A percentile compares a stretch with the other conserved stretches of the same genome.
Evolutionary conservation across 2,113 vertebrate genomes (phyloP).

Genomic region (Tringa solitaria): DNA sequence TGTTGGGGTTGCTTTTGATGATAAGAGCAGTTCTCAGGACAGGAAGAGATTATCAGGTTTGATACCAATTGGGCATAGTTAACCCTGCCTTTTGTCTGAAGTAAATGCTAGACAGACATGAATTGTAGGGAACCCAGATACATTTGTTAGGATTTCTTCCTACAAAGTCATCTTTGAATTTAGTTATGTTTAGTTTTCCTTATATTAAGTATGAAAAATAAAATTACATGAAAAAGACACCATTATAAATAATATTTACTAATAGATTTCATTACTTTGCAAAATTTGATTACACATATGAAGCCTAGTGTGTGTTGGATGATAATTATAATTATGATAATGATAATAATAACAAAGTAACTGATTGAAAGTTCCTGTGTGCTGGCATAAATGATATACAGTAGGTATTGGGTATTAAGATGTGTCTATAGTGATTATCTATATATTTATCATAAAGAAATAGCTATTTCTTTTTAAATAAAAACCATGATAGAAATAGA

Average conservation of each 20-base stretch:
- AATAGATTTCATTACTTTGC: background rate
- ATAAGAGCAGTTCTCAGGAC: background rate
- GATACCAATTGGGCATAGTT: background rate
- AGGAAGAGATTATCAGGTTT: conserved; percentile 7
- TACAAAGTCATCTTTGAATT: background rate
- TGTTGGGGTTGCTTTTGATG: background rate
- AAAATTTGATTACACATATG: background rate
- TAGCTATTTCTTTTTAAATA: background rate
- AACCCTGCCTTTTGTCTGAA: background rate
- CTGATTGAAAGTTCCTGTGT: background rate
- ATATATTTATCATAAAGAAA: background rate
- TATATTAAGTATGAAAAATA: background rate
- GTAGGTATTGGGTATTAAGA: background rate
- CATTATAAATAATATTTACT: background rate
- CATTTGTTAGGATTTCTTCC: background rate
- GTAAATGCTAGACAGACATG: background rate
- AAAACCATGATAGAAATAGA: background rate
- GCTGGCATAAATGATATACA: background rate
- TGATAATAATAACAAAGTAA: background rate
- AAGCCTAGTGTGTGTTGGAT: background rate
- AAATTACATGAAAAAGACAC: background rate
- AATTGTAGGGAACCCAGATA: background rate
- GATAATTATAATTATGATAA: too few relatives aligned
- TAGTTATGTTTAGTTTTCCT: background rate
- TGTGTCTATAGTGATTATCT: background rate